phyloP scores from a whole-genome alignment of 2,888 invertebrate genomes.

The Macroteleia sp. region DNA sequence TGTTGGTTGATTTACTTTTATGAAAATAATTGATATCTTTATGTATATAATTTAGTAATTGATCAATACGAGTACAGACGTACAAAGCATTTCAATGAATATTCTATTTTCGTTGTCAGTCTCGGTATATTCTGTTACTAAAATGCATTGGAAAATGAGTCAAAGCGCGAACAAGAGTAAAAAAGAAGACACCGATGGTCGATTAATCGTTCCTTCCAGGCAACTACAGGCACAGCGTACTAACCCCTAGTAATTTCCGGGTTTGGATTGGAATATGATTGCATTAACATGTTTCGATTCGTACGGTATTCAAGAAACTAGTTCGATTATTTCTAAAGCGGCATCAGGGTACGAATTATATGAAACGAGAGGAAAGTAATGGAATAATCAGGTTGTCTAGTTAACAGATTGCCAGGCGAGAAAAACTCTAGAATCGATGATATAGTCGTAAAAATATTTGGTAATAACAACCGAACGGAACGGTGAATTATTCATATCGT shows the following conservation, averaged over 20 bases:
- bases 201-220: slow-evolving; percentile 67
- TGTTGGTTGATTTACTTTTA: too few species aligned
- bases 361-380: slow-evolving; percentile 26
- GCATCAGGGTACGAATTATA: slow-evolving; percentile 26
- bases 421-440: slow-evolving; percentile 3
- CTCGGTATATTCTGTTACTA: slow-evolving; percentile 12
- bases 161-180: slow-evolving; percentile 1
- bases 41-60: not conserved
- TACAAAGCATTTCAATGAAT: slow-evolving; percentile 20
- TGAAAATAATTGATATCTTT: slow-evolving; percentile 3
- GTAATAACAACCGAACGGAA: slow-evolving; percentile 16
- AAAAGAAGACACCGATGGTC: slow-evolving; percentile 45
- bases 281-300: slow-evolving; percentile 78
- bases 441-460: slow-evolving; percentile 42
- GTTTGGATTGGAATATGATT: slow-evolving; percentile 83
- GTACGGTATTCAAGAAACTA: slow-evolving; percentile 29
- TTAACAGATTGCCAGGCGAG: slow-evolving; percentile 5
- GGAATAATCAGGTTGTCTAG: slow-evolving; percentile 20
- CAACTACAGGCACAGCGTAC: slow-evolving; percentile 65
- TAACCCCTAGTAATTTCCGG: slow-evolving; percentile 81
- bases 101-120: slow-evolving; percentile 16
- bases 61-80: slow-evolving; percentile 1
- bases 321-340: slow-evolving; percentile 54
- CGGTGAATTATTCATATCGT: slow-evolving; percentile 43
- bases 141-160: slow-evolving; percentile 30